Evolutionary conservation across 2,888 invertebrate species (phyloP).

Genomic region (Sinohyriopsis cumingii): DNA sequence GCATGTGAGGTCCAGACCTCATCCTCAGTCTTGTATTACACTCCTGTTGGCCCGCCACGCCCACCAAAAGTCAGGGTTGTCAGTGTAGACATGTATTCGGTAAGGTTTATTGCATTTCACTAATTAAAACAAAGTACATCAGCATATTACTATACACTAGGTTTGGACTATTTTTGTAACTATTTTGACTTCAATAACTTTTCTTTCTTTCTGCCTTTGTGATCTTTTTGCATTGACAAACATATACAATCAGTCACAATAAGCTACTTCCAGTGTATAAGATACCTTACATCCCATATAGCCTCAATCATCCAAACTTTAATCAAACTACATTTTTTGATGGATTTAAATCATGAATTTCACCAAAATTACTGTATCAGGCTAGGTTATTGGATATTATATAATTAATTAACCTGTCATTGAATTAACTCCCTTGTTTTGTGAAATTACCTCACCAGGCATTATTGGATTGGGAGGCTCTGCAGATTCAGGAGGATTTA

Average conservation of each 20-base stretch:
- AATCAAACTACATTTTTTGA: no score
- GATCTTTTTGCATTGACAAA: no score
- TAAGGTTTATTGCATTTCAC: conserved; percentile 17
- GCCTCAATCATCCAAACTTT: no score
- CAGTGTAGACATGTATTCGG: conserved; percentile 65
- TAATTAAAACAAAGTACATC: not conserved
- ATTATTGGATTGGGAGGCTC: conserved; percentile 64
- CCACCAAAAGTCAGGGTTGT: conserved; percentile 60
- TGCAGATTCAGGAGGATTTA: conserved; percentile 55
- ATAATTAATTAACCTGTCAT: not conserved
- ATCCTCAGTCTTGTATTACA: conserved; percentile 67
- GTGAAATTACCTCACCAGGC: conserved; percentile 46
- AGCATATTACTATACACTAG: not conserved
- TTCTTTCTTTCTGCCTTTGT: no score
- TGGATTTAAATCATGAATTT: no score
- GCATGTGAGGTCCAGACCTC: conserved; percentile 68
- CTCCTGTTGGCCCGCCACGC: conserved; percentile 67
- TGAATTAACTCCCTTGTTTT: not conserved
- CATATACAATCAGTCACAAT: no score
- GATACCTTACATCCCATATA: no score
- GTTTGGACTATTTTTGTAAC: not conserved
- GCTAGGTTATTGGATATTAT: no score
- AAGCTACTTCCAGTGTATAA: no score
- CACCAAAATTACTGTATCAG: no score
- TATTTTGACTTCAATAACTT: not conserved